Conservation (phyloP, 2,113 vertebrate species). For the Nycticryphes semicollaris region DNA sequence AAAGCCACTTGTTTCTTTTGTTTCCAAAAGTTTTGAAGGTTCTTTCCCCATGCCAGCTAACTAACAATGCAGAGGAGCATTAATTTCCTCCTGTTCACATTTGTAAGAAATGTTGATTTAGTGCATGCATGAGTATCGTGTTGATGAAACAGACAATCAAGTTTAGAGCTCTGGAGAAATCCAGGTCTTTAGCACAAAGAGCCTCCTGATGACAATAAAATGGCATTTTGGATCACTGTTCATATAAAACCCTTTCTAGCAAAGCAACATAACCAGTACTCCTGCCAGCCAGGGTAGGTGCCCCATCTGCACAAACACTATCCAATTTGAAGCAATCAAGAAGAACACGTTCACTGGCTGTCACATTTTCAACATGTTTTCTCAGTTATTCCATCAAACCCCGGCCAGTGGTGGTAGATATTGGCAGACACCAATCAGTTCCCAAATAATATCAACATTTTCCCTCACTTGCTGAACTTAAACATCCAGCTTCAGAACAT, state of each 20-base stretch:
- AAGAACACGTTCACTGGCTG: not conserved
- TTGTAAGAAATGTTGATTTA: not conserved
- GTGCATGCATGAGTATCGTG: fast-evolving
- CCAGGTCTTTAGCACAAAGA: not conserved
- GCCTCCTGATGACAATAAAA: not conserved
- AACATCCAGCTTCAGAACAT: not conserved
- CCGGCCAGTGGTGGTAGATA: not conserved
- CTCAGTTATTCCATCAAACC: not conserved
- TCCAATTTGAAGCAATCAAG: not conserved
- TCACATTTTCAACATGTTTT: constrained; percentile 24
- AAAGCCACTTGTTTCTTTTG: not conserved
- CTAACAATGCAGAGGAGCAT: not conserved
- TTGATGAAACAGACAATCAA: not conserved
- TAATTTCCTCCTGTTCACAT: not conserved
- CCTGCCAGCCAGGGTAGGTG: not conserved
- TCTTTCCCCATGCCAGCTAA: not conserved
- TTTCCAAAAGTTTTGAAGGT: not conserved
- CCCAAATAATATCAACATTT: not conserved
- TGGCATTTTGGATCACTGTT: not conserved
- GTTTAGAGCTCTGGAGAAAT: not conserved
- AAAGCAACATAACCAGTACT: not conserved
- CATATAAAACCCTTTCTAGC: not conserved
- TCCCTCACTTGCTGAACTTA: not conserved
- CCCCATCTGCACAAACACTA: constrained; percentile 4
- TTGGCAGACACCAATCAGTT: not conserved